Percentiles rank a stretch among this genome's conserved stretches.
These are phyloP conservation scores for Phaenicophaeus curvirostris DNA, from an alignment of 2,797 vertebrate species.

Conservation along the genomic window DNA sequence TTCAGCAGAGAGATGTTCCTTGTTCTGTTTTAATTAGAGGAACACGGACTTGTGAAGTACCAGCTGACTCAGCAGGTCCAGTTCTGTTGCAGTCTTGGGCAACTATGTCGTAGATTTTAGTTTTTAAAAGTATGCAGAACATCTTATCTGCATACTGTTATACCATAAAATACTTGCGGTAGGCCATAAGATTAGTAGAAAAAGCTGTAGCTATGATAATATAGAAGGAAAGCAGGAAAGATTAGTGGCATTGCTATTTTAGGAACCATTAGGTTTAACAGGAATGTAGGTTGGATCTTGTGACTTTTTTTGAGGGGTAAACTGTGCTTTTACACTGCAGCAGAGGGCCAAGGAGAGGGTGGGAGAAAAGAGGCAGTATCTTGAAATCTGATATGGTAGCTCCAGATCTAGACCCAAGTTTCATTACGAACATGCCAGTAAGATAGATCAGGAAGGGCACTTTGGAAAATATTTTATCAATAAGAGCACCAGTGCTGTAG, in stretches of 20 bases:
- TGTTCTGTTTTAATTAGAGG: not conserved
- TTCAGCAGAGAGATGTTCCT: not conserved
- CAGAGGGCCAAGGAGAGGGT: rapidly evolving
- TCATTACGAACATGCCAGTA: not conserved
- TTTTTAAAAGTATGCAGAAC: not conserved
- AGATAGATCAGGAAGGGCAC: not conserved
- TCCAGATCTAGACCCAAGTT: not conserved
- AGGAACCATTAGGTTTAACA: not conserved
- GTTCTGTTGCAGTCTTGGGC: not conserved
- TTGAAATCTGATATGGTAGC: not conserved
- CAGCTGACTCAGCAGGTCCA: not conserved
- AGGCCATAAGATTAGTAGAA: not conserved
- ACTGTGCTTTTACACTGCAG: not conserved
- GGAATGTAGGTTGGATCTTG: not conserved
- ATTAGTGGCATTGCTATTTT: not conserved
- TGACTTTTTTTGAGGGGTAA: not conserved
- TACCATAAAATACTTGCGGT: not conserved
- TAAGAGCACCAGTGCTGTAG: not conserved
- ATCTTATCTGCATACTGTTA: not conserved
- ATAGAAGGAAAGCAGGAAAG: not conserved
- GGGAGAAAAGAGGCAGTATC: not conserved
- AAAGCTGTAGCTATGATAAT: not conserved
- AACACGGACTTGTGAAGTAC: not conserved
- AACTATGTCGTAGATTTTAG: not conserved
- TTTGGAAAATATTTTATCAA: not conserved